Evolutionary conservation across 2,113 vertebrate genomes (phyloP), one percentile per base, ranked within the genome.

Genomic region (Melanocharis versteri): DNA sequence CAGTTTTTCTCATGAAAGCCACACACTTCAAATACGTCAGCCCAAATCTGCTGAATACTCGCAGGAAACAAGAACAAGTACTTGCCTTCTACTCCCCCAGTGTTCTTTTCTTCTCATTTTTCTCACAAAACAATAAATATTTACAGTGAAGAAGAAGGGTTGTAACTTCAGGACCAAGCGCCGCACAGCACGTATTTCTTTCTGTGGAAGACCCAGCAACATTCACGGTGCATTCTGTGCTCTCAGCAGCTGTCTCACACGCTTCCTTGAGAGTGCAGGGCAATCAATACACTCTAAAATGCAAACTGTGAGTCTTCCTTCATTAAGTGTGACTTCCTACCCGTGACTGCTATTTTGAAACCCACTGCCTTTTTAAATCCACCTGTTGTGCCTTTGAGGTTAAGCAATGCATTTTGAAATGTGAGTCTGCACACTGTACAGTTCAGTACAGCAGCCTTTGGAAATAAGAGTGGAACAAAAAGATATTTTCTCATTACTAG

Each of bases 11-110:
- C n/a, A 42, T 45, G 14, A 68, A 91, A 77, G 14, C 19, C 24
- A 37, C 12, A 4, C 4, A 18, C 19, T 86, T 68, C 30, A 51
- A 68, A 79, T 60, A 42, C 0, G 0, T 6, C 22, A 77, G 26
- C 17, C 13, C 20, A 78, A 70, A 73, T 45, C 28, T 73, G 9
- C 47, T 65, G 42, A 68, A 86, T 48, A n/a, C 6, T 7, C 13
- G 18, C 2, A 6, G 21, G n/a, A 58, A 81, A 31, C 31, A 40
- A 84, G 26, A 78, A 75, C 24, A 31, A 44, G 6, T 35, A 47
- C 10, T 54, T 54, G 21, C 30, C 21, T 71, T 90, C 26, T 84
- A 10, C 20, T 78, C 22, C 18, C 54, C 15, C 20, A 50, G 5
- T 53, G 8, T 7, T 80, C 24, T 10, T 84, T 81, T 73, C 15